These are phyloP conservation scores for Strigops habroptila DNA, from an alignment of 2,113 vertebrate genomes.

Conservation along the genomic window DNA sequence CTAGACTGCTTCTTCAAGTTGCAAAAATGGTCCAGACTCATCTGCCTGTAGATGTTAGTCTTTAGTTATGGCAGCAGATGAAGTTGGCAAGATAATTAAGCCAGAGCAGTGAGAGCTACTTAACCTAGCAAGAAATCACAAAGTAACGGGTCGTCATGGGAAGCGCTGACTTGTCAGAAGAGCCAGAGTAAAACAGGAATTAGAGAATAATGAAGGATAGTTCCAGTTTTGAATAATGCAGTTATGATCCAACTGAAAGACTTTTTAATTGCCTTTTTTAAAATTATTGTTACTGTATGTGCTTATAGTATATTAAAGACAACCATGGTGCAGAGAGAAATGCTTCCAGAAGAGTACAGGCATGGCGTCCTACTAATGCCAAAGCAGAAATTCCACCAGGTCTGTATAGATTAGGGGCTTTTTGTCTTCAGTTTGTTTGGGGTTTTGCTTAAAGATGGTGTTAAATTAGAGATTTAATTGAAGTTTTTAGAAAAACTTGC, in stretches of 20 bases:
- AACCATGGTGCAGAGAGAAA: constrained; percentile 5
- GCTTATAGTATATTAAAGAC: constrained; percentile 57
- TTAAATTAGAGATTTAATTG: neutral
- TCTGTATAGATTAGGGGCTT: constrained; percentile 9
- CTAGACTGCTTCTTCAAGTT: neutral
- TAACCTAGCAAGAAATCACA: neutral
- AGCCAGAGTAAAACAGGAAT: neutral
- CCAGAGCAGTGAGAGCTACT: neutral
- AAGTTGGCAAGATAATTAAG: neutral
- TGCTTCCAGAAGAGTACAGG: neutral
- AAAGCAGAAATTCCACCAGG: constrained; percentile 70
- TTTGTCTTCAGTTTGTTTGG: neutral
- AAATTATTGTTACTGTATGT: neutral
- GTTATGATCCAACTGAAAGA: neutral
- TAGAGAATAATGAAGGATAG: neutral
- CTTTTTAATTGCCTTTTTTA: neutral
- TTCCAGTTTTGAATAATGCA: neutral
- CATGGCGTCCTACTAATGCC: constrained; percentile 60
- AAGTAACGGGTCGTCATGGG: neutral
- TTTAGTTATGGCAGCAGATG: neutral
- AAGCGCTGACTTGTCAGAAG: neutral
- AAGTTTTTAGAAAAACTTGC: neutral
- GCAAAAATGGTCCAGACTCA: neutral
- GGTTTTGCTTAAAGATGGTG: neutral
- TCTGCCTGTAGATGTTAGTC: neutral